phyloP scores from a whole-genome alignment of 2,888 invertebrate genomes.

The Synergus japonicus region DNA sequence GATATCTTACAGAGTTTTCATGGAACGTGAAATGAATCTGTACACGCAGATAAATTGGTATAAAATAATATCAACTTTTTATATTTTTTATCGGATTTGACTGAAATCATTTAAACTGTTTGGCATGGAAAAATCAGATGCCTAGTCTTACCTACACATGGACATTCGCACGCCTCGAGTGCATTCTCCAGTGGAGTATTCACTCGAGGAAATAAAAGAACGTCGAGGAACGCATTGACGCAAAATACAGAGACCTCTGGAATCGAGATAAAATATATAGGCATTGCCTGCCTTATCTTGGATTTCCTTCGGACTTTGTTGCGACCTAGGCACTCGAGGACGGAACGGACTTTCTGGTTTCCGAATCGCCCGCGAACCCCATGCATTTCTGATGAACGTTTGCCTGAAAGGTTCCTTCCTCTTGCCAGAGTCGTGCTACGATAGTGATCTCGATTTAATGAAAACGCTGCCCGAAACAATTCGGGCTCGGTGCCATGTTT shows the following conservation, averaged over 20 bases:
- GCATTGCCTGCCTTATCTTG: slow-evolving; percentile 60
- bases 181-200: slow-evolving; percentile 57
- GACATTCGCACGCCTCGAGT: slow-evolving; percentile 66
- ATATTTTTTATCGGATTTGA: neutral
- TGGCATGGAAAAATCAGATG: slow-evolving; percentile 62
- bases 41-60: neutral
- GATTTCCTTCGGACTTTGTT: slow-evolving; percentile 63
- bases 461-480: slow-evolving; percentile 66
- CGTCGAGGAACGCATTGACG: slow-evolving; percentile 46
- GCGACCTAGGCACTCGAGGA: slow-evolving; percentile 49
- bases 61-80: neutral
- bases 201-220: slow-evolving; percentile 48
- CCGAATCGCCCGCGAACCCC: slow-evolving; percentile 62
- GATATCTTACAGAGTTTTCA: too few species aligned
- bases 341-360: slow-evolving; percentile 59
- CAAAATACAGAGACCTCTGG: slow-evolving; percentile 45
- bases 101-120: slow-evolving; percentile 43
- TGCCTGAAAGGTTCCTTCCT: slow-evolving; percentile 52
- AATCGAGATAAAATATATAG: slow-evolving; percentile 68
- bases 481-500: slow-evolving; percentile 51
- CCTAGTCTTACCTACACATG: slow-evolving; percentile 60
- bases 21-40: too few species aligned
- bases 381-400: slow-evolving; percentile 75
- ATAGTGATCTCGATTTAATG: slow-evolving; percentile 73
- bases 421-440: slow-evolving; percentile 57